These are phyloP conservation scores for Mythimna loreyi DNA, from an alignment of 2,888 invertebrate genomes.

Conservation along the genomic window DNA sequence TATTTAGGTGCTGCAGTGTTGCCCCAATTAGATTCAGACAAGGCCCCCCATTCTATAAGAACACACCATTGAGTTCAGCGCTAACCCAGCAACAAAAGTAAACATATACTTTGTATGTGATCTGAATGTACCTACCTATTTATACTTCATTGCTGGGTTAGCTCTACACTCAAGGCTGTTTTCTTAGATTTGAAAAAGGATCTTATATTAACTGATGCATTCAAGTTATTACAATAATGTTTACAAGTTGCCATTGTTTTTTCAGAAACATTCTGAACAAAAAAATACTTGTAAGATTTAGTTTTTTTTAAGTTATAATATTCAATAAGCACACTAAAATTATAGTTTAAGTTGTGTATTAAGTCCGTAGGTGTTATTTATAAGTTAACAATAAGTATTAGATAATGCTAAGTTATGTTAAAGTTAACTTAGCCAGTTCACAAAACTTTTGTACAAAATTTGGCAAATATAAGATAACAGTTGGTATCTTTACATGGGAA, in stretches of 20 bases:
- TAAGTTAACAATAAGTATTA: not conserved
- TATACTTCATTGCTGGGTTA: too few species aligned
- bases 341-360: not conserved
- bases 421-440: conserved; percentile 16
- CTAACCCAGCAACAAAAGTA: too few species aligned
- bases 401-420: not conserved
- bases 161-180: too few species aligned
- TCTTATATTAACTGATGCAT: not conserved
- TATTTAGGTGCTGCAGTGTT: not conserved
- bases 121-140: too few species aligned
- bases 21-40: not conserved
- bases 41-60: too few species aligned
- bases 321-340: not conserved
- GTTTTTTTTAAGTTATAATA: too few species aligned
- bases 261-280: not conserved
- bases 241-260: too few species aligned
- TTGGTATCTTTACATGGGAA: not conserved
- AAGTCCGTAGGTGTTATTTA: not conserved
- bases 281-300: not conserved
- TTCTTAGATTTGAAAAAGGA: not conserved
- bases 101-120: too few species aligned
- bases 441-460: conserved; percentile 9
- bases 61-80: too few species aligned
- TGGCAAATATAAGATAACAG: not conserved
- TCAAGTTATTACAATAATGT: too few species aligned